Evolutionary conservation across 2,888 invertebrate genomes (phyloP), one percentile per base, ranked within the genome.

Genomic region (Parnassius mnemosyne): DNA sequence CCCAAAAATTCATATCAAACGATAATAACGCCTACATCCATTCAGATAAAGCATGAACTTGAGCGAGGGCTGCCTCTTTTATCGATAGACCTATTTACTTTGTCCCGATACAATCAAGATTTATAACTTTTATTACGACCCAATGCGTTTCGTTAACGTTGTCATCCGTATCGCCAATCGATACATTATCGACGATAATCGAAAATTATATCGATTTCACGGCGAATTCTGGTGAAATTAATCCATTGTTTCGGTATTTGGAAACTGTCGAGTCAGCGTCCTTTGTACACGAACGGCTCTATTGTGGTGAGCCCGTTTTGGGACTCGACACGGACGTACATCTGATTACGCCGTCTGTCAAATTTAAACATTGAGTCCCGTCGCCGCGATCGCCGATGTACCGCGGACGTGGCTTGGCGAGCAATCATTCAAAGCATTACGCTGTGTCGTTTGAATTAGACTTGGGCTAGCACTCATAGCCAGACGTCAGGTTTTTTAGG

Each of bases 161-260:
- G 80, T 83, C 81, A 76, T 79, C 76, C 75, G 77, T 77, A 76
- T 79, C 79, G 80, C 75, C 80, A 79, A 76, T 71, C 72, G 72
- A 71, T 68, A 72, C 69, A 74, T 73, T 70, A 78, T 79, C 79
- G 79, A 77, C 78, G 75, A 71, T 79, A 79, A 83, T 83, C 83
- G 77, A 72, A 76, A 41, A 78, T 81, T 76, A 75, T 77, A 80
- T 82, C 83, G 71, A 79, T 79, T 84, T 83, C 84, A 84, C 80
- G 82, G 78, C 69, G 78, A 77, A 78, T 83, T 82, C 76, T 71
- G 76, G 80, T 81, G 77, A 83, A 83, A 81, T 82, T 75, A 75
- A 76, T 60, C 80, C 71, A 78, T 84, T 84, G 84, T 83, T 80
- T 83, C 72, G 73, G 69, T 63, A 67, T 68, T 70, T 62, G 60